phyloP scores from a whole-genome alignment of 2,888 invertebrate genomes.

The Himalopsyche anomala region DNA sequence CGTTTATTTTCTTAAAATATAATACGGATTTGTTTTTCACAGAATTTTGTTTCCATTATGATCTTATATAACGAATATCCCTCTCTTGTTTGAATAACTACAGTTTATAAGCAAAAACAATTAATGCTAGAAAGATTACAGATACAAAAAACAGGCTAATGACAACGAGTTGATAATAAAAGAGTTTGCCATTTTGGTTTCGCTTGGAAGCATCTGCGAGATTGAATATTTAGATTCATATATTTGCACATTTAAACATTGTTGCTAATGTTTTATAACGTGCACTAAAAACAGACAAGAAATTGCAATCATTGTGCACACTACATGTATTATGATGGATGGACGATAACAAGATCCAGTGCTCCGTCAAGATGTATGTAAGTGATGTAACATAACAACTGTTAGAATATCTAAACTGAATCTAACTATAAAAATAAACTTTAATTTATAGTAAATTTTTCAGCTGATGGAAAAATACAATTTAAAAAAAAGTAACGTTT shows the following conservation, averaged over 20 bases:
- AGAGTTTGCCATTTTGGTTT: background rate
- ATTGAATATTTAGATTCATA: constrained; percentile 29
- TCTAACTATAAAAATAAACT: too few relatives aligned
- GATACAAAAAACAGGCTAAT: constrained; percentile 17
- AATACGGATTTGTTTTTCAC: too few relatives aligned
- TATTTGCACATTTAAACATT: background rate
- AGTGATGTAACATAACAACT: too few relatives aligned
- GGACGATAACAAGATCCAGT: too few relatives aligned
- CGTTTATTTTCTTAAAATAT: too few relatives aligned
- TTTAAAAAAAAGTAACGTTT: too few relatives aligned
- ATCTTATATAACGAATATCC: background rate
- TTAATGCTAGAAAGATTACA: background rate
- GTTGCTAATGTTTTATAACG: constrained; percentile 12
- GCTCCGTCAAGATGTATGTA: too few relatives aligned
- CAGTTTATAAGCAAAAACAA: constrained; percentile 14
- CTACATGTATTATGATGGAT: too few relatives aligned
- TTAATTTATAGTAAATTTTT: too few relatives aligned
- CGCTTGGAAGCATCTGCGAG: background rate
- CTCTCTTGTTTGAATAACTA: background rate
- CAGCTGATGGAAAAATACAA: too few relatives aligned
- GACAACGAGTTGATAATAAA: background rate
- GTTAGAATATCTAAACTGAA: too few relatives aligned
- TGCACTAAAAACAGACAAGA: background rate
- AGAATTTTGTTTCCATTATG: too few relatives aligned
- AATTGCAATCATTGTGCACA: constrained; percentile 3